Conservation (phyloP, 1,140 invertebrate species). For the Coelopa frigida region DNA sequence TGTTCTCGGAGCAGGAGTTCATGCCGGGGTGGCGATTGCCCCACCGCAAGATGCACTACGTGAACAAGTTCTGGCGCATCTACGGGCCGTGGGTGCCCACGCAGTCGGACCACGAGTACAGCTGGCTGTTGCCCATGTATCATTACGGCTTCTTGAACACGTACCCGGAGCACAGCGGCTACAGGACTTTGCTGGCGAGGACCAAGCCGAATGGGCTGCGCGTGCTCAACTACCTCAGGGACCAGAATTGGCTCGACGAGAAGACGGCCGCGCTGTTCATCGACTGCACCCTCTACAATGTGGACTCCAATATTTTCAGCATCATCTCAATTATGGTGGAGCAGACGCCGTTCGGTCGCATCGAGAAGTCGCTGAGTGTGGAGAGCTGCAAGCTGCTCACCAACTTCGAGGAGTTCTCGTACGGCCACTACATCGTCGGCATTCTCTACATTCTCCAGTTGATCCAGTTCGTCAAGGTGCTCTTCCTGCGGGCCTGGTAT, state of each 20-base stretch:
- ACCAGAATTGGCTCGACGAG: slow-evolving; percentile 23
- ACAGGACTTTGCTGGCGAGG: slow-evolving; percentile 24
- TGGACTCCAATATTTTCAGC: slow-evolving; percentile 24
- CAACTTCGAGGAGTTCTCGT: slow-evolving; percentile 14
- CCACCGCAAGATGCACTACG: slow-evolving; percentile 19
- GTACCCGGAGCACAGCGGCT: slow-evolving; percentile 13
- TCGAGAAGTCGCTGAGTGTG: slow-evolving; percentile 15
- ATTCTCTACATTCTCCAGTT: slow-evolving; percentile 22
- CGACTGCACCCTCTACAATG: slow-evolving; percentile 33
- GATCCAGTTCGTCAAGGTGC: slow-evolving; percentile 20
- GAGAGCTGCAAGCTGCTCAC: slow-evolving; percentile 15
- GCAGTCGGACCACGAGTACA: neutral
- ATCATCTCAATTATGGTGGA: slow-evolving; percentile 25
- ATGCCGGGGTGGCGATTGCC: slow-evolving; percentile 27
- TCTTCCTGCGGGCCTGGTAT: slow-evolving; percentile 21
- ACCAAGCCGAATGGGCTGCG: slow-evolving; percentile 21
- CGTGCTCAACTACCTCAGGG: slow-evolving; percentile 22
- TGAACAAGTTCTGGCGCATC: slow-evolving; percentile 26
- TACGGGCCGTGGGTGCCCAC: slow-evolving; percentile 25
- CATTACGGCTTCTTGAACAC: slow-evolving; percentile 1
- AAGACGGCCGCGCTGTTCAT: slow-evolving; percentile 30
- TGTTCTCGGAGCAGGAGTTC: slow-evolving; percentile 13
- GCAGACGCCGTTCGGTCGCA: slow-evolving; percentile 24
- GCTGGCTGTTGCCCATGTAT: neutral
- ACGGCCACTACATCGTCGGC: neutral